Percentiles rank a stretch among this genome's conserved stretches.
phyloP scores from a whole-genome alignment of 1,140 invertebrate species.

The Callitettix versicolor region DNA sequence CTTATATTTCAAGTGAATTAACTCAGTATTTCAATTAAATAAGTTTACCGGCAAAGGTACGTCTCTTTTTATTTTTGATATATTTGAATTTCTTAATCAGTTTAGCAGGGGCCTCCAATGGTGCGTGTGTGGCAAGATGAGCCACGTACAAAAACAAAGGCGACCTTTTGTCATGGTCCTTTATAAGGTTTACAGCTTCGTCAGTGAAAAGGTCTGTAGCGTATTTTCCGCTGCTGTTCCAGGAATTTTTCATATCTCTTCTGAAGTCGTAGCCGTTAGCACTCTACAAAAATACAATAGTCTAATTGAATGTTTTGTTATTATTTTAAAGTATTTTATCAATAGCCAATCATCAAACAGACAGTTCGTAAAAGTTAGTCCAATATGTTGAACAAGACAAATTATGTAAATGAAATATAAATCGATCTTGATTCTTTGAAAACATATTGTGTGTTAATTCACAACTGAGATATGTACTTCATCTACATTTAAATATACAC shows the following conservation, averaged over 20 bases:
- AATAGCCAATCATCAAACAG: too few relatives aligned
- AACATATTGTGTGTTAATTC: too few relatives aligned
- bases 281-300: constrained; percentile 32
- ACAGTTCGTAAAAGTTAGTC: too few relatives aligned
- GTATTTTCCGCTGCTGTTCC: constrained; percentile 31
- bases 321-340: too few relatives aligned
- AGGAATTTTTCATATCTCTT: constrained; percentile 12
- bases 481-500: too few relatives aligned
- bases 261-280: constrained; percentile 27
- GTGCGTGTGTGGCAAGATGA: constrained; percentile 66
- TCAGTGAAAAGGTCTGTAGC: constrained; percentile 47
- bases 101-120: constrained; percentile 45
- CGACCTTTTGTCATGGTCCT: constrained; percentile 34
- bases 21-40: too few relatives aligned
- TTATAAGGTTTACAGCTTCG: constrained; percentile 41
- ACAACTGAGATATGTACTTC: too few relatives aligned
- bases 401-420: too few relatives aligned
- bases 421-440: too few relatives aligned
- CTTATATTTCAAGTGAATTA: too few relatives aligned
- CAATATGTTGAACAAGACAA: too few relatives aligned
- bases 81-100: constrained; percentile 42
- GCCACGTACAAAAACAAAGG: constrained; percentile 71
- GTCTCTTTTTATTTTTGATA: constrained; percentile 43
- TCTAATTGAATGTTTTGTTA: too few relatives aligned
- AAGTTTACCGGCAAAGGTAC: constrained; percentile 42